Evolutionary conservation across 2,888 invertebrate genomes (phyloP), one percentile per base, ranked within the genome.

Genomic region (Cantharis rustica): DNA sequence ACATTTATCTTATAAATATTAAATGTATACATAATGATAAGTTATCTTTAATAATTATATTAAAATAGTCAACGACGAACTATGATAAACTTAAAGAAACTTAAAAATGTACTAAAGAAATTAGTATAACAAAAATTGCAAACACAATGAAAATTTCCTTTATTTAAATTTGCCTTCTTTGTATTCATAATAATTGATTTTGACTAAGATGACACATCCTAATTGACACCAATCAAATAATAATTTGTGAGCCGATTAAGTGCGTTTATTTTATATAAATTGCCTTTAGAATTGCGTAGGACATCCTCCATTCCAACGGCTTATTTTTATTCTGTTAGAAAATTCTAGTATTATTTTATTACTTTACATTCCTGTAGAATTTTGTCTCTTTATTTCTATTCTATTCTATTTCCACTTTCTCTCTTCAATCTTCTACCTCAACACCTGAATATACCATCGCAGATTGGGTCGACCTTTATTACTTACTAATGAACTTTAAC

Each of bases 171-270:
- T 16, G 5, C 11, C 47, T 13, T 16, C 16, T 69, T n/a, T 23
- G 47, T 69, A 47, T 69, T 47, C 47, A 47, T n/a, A n/a, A 47
- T 47, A 47, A 69, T 47, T 69, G 47, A 47, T 69, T 31, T 69
- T 47, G 17, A 31, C 69, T 7, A 69, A 69, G 69, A 69, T 47
- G 69, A 69, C 69, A 69, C 47, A 69, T 69, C 69, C 69, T 69
- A 69, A 69, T 69, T 69, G 71, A 64, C 23, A n/a, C 31, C 16
- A 71, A 71, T 63, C 7, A 71, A 71, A 17, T 20, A 13, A 16
- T 61, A 62, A 71, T 62, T 71, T 71, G 17, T 62, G n/a, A 16
- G 17, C 16, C 61, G 9, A 15, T 71, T 20, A 71, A 61, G 47
- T 47, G 47, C 47, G 47, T 47, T 47, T n/a, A 47, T 47, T 47